Evolutionary conservation across 2,888 invertebrate genomes (phyloP), one percentile per base, ranked within the genome.

Genomic region (Trissoscelio sp.): DNA sequence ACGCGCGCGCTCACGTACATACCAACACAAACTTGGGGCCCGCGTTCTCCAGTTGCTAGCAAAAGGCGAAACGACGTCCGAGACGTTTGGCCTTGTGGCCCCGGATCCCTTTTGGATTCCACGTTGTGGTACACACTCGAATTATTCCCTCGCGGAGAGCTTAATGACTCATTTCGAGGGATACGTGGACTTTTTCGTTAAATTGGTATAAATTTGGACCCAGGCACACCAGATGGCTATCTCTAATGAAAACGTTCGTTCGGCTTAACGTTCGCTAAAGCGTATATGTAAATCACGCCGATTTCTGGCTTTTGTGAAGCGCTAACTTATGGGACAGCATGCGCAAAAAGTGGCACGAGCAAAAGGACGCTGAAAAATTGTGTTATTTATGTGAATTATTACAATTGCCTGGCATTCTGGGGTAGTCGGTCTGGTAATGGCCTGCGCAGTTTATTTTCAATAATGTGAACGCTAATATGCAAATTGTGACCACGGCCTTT

Each of bases 51-150:
- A 37, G 48, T 79, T 58, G 78, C 83, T 70, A 64, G 83, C 81
- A 83, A 79, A 78, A 84, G 83, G 70, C 85, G 86, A 83, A 83
- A 84, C 87, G 85, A 84, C 84, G 78, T 81, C 77, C 74, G 48
- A 81, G 79, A 72, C 82, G 82, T 82, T 86, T 85, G 87, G 87
- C 87, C 87, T 87, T 87, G 87, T 85, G 85, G 85, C 86, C 86
- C 74, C 82, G 82, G 74, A 79, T 82, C 82, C 79, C 74, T 82
- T 75, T 69, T 74, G 72, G 82, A 82, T 74, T 79, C 82, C 74
- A 11, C 74, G 28, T 64, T 46, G 34, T n/a, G n/a, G n/a, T n/a
- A n/a, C n/a, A 55, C 42, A 34, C 66, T 69, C 78, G 46, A 74
- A 74, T 74, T 58, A 66, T 82, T 78, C 57, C 60, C 72, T 3